Evolutionary conservation across 2,888 invertebrate species (phyloP).

Genomic region (Apoda limacodes): DNA sequence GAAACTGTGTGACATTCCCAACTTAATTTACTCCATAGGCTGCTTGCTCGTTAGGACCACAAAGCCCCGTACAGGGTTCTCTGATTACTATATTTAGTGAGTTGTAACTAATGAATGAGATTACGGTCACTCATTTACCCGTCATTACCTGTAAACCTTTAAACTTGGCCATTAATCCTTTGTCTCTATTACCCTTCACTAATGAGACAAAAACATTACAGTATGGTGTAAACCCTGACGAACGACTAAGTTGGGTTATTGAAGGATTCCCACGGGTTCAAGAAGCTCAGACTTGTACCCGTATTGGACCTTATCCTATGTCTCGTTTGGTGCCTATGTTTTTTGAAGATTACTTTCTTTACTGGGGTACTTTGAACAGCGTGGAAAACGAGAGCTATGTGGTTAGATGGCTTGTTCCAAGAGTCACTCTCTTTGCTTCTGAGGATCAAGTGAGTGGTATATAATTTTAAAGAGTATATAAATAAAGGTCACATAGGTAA

Average conservation of each 20-base stretch:
- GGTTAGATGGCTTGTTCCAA: slow-evolving; percentile 73
- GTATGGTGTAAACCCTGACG: slow-evolving; percentile 60
- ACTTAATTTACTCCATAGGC: no score
- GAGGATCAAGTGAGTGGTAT: slow-evolving; percentile 72
- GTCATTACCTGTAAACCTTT: no score
- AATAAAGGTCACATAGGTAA: no score
- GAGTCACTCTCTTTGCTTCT: slow-evolving; percentile 68
- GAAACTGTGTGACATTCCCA: no score
- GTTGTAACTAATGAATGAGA: no score
- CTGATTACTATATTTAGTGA: no score
- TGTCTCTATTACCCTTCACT: no score
- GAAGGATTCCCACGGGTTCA: slow-evolving; percentile 60
- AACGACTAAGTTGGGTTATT: slow-evolving; percentile 41
- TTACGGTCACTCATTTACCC: no score
- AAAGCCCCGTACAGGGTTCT: no score
- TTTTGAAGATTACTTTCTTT: slow-evolving; percentile 72
- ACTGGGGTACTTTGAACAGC: slow-evolving; percentile 70
- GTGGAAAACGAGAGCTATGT: slow-evolving; percentile 43
- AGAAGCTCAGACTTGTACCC: slow-evolving; percentile 57
- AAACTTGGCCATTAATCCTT: no score
- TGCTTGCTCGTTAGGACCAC: no score
- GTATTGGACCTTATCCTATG: slow-evolving; percentile 62
- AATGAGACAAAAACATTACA: slow-evolving; percentile 29
- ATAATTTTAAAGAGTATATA: no score
- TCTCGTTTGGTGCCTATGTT: slow-evolving; percentile 66